Evolutionary conservation across 2,888 invertebrate species (phyloP), one percentile per base, ranked within the genome.

Genomic region (Alloplasta piceator): DNA sequence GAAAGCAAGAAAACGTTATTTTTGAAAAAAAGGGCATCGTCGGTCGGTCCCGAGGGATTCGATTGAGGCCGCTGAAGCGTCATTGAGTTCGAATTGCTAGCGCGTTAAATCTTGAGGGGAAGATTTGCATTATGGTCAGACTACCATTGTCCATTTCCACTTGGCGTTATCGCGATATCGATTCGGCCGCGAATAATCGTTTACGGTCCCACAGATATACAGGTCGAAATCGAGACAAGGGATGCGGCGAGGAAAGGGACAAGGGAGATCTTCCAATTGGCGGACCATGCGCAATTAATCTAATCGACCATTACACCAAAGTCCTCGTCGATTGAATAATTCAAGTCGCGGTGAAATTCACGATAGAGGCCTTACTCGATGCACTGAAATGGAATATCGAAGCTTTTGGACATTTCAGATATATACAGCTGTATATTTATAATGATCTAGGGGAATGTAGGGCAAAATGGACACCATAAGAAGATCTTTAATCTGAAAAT

Each of bases 241-340:
- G 26, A 26, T 1, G 26, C 26, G 3, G 26, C 26, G 26, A 26
- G 26, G 26, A 26, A 26, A 26, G 26, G 26, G 26, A 26, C 26
- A 0, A 12, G 6, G 16, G 9, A 48, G 12, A 16, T 46, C 48
- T 63, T 67, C 14, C 38, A 38, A 55, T 12, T 12, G 60, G n/a
- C n/a, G n/a, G 36, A 10, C 43, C 70, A 48, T 36, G 56, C 26
- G 3, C 64, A 56, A 66, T 70, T 75, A 60, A 70, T 79, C 16
- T 52, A 50, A 79, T 55, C 26, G 52, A 60, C 58, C 70, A 74
- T 70, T 66, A 60, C 43, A 12, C 41, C 43, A 52, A 70, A 66
- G 60, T 70, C 46, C n/a, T 16, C 7, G 74, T 66, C 64, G 74
- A 74, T 70, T 38, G 56, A 43, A 50, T 60, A 4, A 12, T 36